Evolutionary conservation across 2,113 vertebrate species (phyloP).

Genomic region (Myocastor coypus): DNA sequence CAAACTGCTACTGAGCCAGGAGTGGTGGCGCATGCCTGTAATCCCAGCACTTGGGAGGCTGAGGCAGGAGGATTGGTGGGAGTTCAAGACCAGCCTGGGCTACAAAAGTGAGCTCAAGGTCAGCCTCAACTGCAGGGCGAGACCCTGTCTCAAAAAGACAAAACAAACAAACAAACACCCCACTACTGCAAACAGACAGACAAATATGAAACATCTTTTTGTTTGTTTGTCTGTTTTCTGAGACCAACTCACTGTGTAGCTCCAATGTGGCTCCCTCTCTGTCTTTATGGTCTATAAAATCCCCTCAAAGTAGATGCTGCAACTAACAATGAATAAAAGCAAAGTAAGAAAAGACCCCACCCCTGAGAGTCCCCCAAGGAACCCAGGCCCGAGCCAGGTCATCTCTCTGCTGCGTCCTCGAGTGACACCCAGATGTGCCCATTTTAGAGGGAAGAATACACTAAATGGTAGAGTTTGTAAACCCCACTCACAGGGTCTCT

Average conservation of each 20-base stretch:
- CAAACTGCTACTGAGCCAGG: no score
- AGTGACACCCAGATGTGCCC: neutral
- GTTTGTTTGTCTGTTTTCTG: neutral
- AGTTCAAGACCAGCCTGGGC: no score
- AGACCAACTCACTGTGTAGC: neutral
- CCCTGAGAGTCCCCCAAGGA: no score
- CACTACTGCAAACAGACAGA: neutral
- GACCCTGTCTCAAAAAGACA: no score
- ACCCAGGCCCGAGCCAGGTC: neutral
- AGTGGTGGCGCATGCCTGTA: no score
- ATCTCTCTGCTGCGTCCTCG: neutral
- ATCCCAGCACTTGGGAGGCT: no score
- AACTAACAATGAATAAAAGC: neutral
- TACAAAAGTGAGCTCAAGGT: no score
- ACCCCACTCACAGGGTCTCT: neutral
- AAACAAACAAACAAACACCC: no score
- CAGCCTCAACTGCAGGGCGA: no score
- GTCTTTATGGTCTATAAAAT: neutral
- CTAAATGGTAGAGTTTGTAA: neutral
- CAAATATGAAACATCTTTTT: neutral
- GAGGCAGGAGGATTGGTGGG: no score
- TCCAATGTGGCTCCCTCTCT: neutral
- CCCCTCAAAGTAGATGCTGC: neutral
- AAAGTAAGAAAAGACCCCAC: neutral
- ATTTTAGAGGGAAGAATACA: rapidly evolving